phyloP scores from a whole-genome alignment of 2,113 vertebrate species.

The Sula dactylatra region DNA sequence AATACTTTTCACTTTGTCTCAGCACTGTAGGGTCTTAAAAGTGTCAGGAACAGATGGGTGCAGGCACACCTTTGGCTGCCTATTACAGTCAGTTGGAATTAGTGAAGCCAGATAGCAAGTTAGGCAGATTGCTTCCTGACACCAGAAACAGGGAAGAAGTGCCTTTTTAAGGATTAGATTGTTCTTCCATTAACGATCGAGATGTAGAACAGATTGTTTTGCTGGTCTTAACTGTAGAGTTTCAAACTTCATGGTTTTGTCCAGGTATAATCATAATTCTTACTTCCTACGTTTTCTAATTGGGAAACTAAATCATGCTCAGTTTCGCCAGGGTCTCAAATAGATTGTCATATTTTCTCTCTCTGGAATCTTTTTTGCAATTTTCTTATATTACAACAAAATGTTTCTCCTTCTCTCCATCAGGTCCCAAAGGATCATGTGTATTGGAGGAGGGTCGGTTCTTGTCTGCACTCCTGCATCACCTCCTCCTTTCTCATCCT shows the following conservation, averaged over 20 bases:
- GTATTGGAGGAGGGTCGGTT: neutral
- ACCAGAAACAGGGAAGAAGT: neutral
- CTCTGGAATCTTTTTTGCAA: rapidly evolving
- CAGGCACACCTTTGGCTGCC: neutral
- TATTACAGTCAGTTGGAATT: neutral
- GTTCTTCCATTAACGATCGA: neutral
- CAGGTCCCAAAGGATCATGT: neutral
- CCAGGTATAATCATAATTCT: neutral
- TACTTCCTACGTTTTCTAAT: neutral
- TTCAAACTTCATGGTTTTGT: neutral
- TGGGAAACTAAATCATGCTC: neutral
- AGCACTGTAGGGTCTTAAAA: neutral
- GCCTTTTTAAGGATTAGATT: neutral
- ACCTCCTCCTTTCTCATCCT: neutral
- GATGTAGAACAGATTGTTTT: neutral
- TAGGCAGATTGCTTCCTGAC: neutral
- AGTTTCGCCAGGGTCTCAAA: neutral
- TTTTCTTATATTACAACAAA: neutral
- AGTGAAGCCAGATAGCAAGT: neutral
- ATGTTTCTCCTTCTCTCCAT: neutral
- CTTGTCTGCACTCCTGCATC: neutral
- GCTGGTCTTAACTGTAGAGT: neutral
- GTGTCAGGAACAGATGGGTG: neutral
- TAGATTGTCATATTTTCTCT: neutral
- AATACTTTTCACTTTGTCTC: neutral